These are phyloP conservation scores for Sphaeridia pumilis DNA, from an alignment of 2,888 invertebrate genomes.

Conservation along the genomic window DNA sequence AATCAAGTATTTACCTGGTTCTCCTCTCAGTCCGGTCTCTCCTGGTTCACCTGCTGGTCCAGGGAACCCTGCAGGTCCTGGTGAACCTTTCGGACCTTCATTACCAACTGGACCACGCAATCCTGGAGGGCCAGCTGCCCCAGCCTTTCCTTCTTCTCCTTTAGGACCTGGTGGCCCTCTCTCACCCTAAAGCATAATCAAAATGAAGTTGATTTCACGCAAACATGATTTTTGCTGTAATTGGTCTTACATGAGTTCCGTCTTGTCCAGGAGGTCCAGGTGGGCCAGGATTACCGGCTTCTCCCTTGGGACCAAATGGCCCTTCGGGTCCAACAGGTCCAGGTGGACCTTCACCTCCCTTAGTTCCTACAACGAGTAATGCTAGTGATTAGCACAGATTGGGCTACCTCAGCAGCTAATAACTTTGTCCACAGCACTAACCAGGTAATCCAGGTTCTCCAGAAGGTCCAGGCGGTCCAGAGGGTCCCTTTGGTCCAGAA, in stretches of 20 bases:
- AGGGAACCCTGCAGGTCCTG: conserved; percentile 61
- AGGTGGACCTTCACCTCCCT: conserved; percentile 53
- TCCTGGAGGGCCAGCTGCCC: conserved; percentile 55
- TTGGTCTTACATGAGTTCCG: conserved; percentile 57
- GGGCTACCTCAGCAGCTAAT: too few relatives aligned
- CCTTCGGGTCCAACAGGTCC: conserved; percentile 53
- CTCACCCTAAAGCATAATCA: too few relatives aligned
- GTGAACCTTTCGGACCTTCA: conserved; percentile 62
- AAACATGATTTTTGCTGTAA: neutral
- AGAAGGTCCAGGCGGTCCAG: conserved; percentile 51
- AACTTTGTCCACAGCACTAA: neutral
- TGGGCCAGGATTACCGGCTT: conserved; percentile 56
- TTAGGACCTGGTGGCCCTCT: conserved; percentile 58
- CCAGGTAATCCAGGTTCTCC: conserved; percentile 53
- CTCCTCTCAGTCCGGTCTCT: conserved; percentile 57
- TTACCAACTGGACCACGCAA: conserved; percentile 53
- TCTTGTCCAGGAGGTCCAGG: conserved; percentile 58
- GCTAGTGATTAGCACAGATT: too few relatives aligned
- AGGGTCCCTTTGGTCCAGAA: conserved; percentile 53
- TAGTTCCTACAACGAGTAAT: too few relatives aligned
- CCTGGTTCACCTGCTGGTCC: conserved; percentile 61
- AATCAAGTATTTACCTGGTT: conserved; percentile 46
- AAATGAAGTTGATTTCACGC: too few relatives aligned
- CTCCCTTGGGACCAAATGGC: conserved; percentile 52
- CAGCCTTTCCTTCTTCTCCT: conserved; percentile 65